Evolutionary conservation across 1,140 invertebrate species (phyloP).

Genomic region (Elysia chlorotica): DNA sequence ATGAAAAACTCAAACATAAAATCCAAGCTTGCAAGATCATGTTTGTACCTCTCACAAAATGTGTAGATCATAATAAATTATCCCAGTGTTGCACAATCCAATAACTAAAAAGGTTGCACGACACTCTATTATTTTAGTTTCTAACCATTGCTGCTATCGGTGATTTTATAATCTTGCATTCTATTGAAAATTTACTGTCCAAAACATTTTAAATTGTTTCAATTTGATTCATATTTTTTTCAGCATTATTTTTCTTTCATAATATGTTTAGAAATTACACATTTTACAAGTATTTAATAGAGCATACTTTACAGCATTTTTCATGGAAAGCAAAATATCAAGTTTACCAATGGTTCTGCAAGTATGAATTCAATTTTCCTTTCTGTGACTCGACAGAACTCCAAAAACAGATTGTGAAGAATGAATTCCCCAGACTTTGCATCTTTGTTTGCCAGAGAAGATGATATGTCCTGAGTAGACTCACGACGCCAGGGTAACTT

Average conservation of each 20-base stretch:
- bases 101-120: no score
- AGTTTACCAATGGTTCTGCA: constrained; percentile 78
- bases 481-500: constrained; percentile 48
- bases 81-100: no score
- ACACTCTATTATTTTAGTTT: no score
- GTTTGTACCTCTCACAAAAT: no score
- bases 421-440: constrained; percentile 82
- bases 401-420: constrained; percentile 90
- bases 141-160: no score
- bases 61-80: no score
- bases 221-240: background rate
- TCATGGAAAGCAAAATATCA: no score
- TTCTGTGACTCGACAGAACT: constrained; percentile 91
- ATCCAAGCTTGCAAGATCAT: no score
- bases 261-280: background rate
- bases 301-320: background rate
- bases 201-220: background rate
- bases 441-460: constrained; percentile 28
- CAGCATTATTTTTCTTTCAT: background rate
- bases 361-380: constrained; percentile 95
- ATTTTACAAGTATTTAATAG: background rate
- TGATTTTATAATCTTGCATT: no score
- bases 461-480: constrained; percentile 15
- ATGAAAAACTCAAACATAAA: no score
- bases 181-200: background rate